Conservation (phyloP, 1,140 invertebrate genomes). For the Platyura marginata region DNA sequence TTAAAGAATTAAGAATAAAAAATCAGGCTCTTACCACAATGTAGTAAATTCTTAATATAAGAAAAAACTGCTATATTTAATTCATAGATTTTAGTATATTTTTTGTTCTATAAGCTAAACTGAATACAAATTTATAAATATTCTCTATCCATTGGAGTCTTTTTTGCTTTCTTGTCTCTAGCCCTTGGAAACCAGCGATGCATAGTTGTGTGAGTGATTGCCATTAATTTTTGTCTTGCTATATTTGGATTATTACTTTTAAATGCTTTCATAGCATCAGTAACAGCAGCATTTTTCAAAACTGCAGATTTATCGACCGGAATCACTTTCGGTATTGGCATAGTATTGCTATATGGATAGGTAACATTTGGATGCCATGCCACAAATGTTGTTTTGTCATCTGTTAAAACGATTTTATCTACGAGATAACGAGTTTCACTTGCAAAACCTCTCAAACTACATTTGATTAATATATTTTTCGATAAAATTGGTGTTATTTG, state of each 20-base stretch:
- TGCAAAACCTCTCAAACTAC: too few species aligned
- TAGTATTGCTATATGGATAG: constrained; percentile 71
- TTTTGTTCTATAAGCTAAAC: too few species aligned
- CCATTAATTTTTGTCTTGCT: constrained; percentile 46
- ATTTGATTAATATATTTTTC: too few species aligned
- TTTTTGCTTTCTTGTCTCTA: constrained; percentile 43
- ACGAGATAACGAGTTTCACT: too few species aligned
- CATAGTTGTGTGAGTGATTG: constrained; percentile 58
- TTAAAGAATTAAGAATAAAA: too few species aligned
- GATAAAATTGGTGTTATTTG: too few species aligned
- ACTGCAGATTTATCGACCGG: constrained; percentile 26
- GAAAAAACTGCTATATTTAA: too few species aligned
- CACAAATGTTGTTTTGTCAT: constrained; percentile 57
- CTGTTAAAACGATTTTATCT: constrained; percentile 40
- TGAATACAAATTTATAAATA: constrained; percentile 55
- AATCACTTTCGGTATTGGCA: constrained; percentile 39
- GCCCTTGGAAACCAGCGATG: constrained; percentile 59
- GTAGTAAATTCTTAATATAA: too few species aligned
- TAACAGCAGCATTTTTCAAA: constrained; percentile 40
- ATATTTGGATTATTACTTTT: constrained; percentile 37
- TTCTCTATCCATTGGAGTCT: constrained; percentile 44
- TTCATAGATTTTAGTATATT: too few species aligned
- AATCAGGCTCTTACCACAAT: too few species aligned
- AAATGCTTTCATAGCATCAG: constrained; percentile 42
- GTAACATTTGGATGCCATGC: constrained; percentile 69